Conservation (phyloP, 2,888 invertebrate genomes). For the Leptinotarsa rubiginosa region DNA sequence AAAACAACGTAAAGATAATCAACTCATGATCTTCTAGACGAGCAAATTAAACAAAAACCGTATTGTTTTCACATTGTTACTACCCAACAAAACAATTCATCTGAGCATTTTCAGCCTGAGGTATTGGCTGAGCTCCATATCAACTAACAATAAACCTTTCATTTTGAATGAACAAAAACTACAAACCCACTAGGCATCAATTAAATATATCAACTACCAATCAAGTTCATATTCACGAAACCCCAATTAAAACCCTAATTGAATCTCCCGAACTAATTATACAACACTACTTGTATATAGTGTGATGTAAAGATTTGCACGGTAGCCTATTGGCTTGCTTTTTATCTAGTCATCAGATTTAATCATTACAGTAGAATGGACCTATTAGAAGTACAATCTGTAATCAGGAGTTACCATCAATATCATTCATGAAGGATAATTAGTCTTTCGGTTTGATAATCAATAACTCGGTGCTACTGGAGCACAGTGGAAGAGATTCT, state of each 20-base stretch:
- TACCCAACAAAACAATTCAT: too few species aligned
- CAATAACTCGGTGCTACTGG: constrained; percentile 12
- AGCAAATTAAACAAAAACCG: too few species aligned
- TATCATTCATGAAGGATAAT: constrained; percentile 18
- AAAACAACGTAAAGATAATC: too few species aligned
- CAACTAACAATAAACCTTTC: background rate
- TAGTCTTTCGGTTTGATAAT: constrained; percentile 15
- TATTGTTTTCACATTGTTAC: too few species aligned
- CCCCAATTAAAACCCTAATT: constrained; percentile 9
- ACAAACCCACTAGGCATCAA: background rate
- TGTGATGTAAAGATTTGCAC: constrained; percentile 13
- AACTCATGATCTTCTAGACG: too few species aligned
- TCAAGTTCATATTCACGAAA: background rate
- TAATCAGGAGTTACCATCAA: constrained; percentile 10
- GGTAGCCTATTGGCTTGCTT: constrained; percentile 7
- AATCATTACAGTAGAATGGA: constrained; percentile 7
- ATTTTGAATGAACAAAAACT: background rate
- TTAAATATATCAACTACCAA: background rate
- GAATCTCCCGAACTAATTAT: constrained; percentile 3
- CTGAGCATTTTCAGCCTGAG: background rate
- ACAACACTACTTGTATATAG: background rate
- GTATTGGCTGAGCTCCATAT: background rate
- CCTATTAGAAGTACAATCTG: constrained; percentile 16
- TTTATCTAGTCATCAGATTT: constrained; percentile 16
- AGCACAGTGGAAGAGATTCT: background rate